These are phyloP conservation scores for Osmoderma eremita DNA, from an alignment of 2,888 invertebrate species.

Conservation along the genomic window DNA sequence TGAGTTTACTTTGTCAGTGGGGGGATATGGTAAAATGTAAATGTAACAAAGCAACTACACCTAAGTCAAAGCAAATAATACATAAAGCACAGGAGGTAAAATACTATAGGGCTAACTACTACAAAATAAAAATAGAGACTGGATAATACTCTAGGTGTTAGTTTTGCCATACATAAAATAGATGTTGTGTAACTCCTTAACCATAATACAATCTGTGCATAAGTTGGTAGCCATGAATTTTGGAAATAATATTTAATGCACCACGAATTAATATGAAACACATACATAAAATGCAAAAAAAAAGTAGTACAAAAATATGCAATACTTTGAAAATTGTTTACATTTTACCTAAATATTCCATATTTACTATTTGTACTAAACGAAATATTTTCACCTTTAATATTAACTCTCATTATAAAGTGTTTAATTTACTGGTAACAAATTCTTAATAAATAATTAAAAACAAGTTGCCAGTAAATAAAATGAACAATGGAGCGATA, in stretches of 20 bases:
- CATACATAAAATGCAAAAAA: constrained; percentile 48
- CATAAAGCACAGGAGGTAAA: constrained; percentile 55
- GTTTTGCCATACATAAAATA: constrained; percentile 61
- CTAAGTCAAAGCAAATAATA: constrained; percentile 46
- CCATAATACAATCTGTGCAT: constrained; percentile 46
- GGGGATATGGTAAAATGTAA: constrained; percentile 49
- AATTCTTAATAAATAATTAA: neutral
- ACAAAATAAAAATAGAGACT: constrained; percentile 61
- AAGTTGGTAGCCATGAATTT: constrained; percentile 23
- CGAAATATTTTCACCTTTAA: neutral
- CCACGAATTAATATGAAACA: constrained; percentile 29
- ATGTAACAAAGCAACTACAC: constrained; percentile 43
- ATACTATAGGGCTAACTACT: constrained; percentile 54
- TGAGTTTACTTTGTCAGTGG: constrained; percentile 45
- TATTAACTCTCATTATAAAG: neutral
- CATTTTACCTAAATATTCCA: constrained; percentile 1
- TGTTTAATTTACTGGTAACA: neutral
- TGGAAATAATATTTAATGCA: constrained; percentile 48
- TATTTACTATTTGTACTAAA: constrained; percentile 1
- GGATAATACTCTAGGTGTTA: constrained; percentile 59
- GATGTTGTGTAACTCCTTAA: constrained; percentile 47
- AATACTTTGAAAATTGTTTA: constrained; percentile 20
- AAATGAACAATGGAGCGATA: neutral
- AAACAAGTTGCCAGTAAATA: neutral
- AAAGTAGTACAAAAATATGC: constrained; percentile 40